Base-by-base conservation (phyloP, 2,888 invertebrate genomes). In the Coenonympha arcania region DNA sequence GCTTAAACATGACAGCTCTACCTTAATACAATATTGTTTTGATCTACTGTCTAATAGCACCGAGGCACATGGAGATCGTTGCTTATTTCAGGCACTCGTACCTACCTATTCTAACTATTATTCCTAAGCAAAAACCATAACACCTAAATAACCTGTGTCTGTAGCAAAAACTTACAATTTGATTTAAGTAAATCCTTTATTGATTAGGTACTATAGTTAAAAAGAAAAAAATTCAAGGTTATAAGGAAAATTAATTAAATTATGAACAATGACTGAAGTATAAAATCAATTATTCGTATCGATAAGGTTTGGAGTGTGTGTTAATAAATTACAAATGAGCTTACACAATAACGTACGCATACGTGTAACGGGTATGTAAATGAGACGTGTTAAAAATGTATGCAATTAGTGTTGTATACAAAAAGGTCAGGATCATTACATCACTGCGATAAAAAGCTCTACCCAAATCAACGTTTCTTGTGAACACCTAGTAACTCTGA, bases 361-460 rank as follows among this genome's bases (percentile, higher is more conserved):
- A 9, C 11, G 19, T 8, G 11, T 19, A 30, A 39, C 50, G 55
- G 60, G 22, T 39, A 41, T 30, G 28, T 6, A 41, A 41, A 30
- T 19, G 24, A 5, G 15, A 24, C 24, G 3, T 24, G 20, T 20
- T 24, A 15, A 24, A 37, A 22, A 39, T 24, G 24, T 15, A 9
- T 22, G 24, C 11, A 39, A 39, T 39, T 39, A 39, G 22, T 24
- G 39, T 39, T 24, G 22, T 13, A 22, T 24, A 6, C 39, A 24
- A 15, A 37, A 39, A 39, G 39, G 39, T 39, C 39, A 39, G 22
- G 39, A 24, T 39, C 39, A 15, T 39, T 39, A 24, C 24, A 15
- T 4, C 37, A 13, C 37, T n/a, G 13, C 15, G 24, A 15, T 39
- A 24, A 22, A 39, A 39, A 39, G 39, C 11, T 24, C 15, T 39